A percentile compares a stretch with the other conserved stretches of the same genome.
Conservation (phyloP, 2,888 invertebrate species). For the Micropterix aruncella region DNA sequence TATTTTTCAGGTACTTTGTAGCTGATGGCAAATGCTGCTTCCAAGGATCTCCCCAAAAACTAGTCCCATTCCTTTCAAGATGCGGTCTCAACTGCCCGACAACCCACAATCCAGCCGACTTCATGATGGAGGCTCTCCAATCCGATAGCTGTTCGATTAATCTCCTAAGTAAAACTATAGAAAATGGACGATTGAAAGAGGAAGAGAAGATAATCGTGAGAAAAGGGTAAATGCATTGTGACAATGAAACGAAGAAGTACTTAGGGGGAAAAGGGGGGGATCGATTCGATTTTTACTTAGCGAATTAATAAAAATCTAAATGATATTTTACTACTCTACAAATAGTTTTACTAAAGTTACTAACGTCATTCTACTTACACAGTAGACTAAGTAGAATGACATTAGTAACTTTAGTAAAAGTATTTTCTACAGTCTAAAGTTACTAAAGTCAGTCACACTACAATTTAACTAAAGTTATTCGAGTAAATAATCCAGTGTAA, state of each 20-base stretch:
- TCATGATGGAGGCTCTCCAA: constrained; percentile 32
- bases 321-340: no score
- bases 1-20: constrained; percentile 11
- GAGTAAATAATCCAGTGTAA: no score
- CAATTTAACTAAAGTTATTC: no score
- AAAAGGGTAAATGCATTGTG: constrained; percentile 4
- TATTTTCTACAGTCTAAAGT: no score
- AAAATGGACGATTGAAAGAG: constrained; percentile 24
- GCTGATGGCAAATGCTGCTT: constrained; percentile 42
- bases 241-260: constrained; percentile 3
- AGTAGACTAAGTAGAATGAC: no score
- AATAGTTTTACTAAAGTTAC: no score
- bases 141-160: constrained; percentile 19
- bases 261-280: constrained; percentile 2
- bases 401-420: no score
- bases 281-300: no score
- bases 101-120: constrained; percentile 72
- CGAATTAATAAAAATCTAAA: no score
- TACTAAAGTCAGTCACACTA: no score
- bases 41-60: constrained; percentile 50
- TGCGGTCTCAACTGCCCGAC: constrained; percentile 55
- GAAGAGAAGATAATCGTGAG: constrained; percentile 8
- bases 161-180: constrained; percentile 18
- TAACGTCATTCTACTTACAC: no score
- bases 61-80: constrained; percentile 53